Conservation (phyloP, 2,888 invertebrate genomes). For the Caenorhabditis zanzibari region DNA sequence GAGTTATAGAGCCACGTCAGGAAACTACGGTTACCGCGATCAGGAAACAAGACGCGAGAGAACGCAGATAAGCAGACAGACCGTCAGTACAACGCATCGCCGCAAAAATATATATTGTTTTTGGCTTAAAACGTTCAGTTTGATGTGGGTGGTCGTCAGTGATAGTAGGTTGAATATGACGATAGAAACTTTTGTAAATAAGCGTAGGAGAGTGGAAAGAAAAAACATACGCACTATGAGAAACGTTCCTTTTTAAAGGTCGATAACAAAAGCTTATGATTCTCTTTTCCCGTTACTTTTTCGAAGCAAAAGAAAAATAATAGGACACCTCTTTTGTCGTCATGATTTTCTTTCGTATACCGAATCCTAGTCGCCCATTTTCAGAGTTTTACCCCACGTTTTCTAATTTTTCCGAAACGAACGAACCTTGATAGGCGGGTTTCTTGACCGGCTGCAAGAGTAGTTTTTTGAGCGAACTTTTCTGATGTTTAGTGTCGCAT, state of each 20-base stretch:
- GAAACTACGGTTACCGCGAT: slow-evolving; percentile 41
- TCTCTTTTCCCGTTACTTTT: too few relatives aligned
- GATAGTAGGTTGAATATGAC: slow-evolving; percentile 29
- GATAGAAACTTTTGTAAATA: slow-evolving; percentile 34
- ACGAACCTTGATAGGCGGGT: slow-evolving; percentile 29
- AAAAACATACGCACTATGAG: neutral
- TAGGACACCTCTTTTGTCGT: too few relatives aligned
- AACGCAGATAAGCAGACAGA: slow-evolving; percentile 22
- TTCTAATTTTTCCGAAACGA: neutral
- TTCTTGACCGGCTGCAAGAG: slow-evolving; percentile 45
- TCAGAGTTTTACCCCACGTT: too few relatives aligned
- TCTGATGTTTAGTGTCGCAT: slow-evolving; percentile 2
- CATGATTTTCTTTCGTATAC: too few relatives aligned
- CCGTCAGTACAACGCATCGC: slow-evolving; percentile 15
- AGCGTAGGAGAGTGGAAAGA: slow-evolving; percentile 2
- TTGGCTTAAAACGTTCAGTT: slow-evolving; percentile 22
- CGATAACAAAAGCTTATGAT: too few relatives aligned
- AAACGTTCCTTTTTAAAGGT: neutral
- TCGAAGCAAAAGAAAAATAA: too few relatives aligned
- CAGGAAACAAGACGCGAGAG: slow-evolving; percentile 8
- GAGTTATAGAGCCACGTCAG: slow-evolving; percentile 36
- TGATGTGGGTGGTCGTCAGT: slow-evolving; percentile 18
- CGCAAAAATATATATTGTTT: slow-evolving; percentile 15
- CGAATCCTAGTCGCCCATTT: too few relatives aligned
- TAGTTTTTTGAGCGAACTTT: slow-evolving; percentile 26